Evolutionary conservation across 1,140 invertebrate genomes (phyloP), one percentile per base, ranked within the genome.

Genomic region (Centruroides vittatus): DNA sequence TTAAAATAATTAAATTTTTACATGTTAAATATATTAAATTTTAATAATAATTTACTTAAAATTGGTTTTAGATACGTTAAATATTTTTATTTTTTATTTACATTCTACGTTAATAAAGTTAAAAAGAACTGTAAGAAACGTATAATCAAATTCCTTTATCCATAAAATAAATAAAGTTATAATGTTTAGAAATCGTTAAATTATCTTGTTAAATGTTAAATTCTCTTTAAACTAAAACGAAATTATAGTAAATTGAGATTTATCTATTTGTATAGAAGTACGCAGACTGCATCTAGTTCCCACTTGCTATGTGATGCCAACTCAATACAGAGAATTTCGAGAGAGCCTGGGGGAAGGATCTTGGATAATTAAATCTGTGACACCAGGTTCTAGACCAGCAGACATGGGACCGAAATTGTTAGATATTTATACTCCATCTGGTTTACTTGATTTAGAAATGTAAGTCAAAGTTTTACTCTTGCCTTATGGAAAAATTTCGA

Each of bases 291-390:
- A 59, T 10, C 60, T 65, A 0, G 12, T 65, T n/a, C 67, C 68
- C 2, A 36, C 62, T 0, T 71, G 70, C 56, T 71, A 66, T 55
- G 60, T 65, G 5, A 59, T 71, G 47, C 70, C 70, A 0, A 13
- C 61, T 2, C 69, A 70, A 55, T 67, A 63, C 36, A 66, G 70
- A 41, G 60, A 69, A 51, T 69, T 70, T 35, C 68, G 69, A 3
- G 69, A 70, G 57, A 65, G 64, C 8, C 48, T 70, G 11, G 67
- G 62, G 3, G 65, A 67, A n/a, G 62, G 67, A 48, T 59, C 54
- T 23, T 71, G 70, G 70, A 23, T 71, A 3, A 47, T 71, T 41
- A 69, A 67, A 61, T 60, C 64, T 13, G 51, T 63, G 23, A 54
- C 63, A 1, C 8, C 41, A 8, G 41, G 41, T 41, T 41, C 41